phyloP scores from a whole-genome alignment of 2,113 vertebrate genomes.

The Pardalotus punctatus region DNA sequence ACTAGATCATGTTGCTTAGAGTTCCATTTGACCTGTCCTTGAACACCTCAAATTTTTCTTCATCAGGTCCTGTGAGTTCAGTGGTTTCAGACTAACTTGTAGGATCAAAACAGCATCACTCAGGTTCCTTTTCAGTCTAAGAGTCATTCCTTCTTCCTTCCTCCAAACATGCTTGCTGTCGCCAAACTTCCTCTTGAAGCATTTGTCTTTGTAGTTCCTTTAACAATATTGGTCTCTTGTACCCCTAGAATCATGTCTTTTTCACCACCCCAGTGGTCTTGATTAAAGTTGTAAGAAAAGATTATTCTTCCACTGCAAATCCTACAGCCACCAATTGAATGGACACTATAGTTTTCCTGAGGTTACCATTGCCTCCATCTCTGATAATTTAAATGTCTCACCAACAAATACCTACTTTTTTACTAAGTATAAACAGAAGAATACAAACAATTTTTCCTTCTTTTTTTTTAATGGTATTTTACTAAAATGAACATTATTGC shows the following conservation, averaged over 20 bases:
- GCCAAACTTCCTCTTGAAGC: constrained; percentile 84
- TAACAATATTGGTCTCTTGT: rapidly evolving
- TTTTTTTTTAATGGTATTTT: background rate
- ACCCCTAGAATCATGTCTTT: background rate
- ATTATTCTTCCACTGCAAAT: background rate
- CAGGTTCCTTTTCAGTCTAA: constrained; percentile 89
- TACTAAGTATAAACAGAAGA: background rate
- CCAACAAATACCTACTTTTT: background rate
- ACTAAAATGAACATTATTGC: background rate
- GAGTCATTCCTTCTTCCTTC: constrained; percentile 91
- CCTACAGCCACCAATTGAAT: background rate
- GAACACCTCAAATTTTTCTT: constrained; percentile 71
- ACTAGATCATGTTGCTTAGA: background rate
- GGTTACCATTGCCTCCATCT: background rate
- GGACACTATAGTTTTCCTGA: background rate
- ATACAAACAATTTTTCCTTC: background rate
- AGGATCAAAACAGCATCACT: constrained; percentile 90
- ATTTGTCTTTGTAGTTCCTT: background rate
- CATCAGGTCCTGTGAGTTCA: constrained; percentile 89
- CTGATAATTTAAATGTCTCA: background rate
- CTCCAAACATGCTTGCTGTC: constrained; percentile 87
- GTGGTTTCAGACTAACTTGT: constrained; percentile 93
- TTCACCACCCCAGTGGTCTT: background rate
- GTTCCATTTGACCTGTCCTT: background rate
- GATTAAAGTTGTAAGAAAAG: background rate